These are phyloP conservation scores for Papilio dardanus DNA, from an alignment of 1,140 invertebrate genomes.

Conservation along the genomic window DNA sequence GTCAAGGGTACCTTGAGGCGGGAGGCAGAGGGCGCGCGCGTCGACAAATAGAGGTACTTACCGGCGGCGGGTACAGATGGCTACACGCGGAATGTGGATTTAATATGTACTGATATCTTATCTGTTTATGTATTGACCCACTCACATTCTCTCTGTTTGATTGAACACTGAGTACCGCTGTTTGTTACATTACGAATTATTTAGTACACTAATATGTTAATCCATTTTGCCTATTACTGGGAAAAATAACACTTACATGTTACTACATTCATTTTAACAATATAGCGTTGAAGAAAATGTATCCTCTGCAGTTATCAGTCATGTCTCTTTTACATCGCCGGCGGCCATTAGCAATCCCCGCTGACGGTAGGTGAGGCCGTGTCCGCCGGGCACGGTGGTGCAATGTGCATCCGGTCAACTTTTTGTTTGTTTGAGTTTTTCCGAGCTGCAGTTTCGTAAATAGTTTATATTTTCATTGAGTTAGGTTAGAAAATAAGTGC, in stretches of 20 bases:
- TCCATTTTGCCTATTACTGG: too few species aligned
- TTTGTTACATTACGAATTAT: neutral
- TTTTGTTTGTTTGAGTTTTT: neutral
- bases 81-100: neutral
- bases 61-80: neutral
- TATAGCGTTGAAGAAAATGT: neutral
- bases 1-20: neutral
- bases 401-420: neutral
- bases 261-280: neutral
- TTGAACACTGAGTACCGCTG: neutral
- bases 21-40: neutral
- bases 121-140: conserved; percentile 4
- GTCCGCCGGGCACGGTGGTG: neutral
- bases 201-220: neutral
- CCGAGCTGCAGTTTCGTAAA: neutral
- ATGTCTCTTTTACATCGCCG: neutral
- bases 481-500: too few species aligned
- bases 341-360: neutral
- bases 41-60: conserved; percentile 14
- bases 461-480: neutral
- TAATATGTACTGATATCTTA: neutral
- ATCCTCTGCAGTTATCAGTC: neutral
- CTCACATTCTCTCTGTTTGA: neutral
- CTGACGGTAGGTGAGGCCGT: neutral
- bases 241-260: too few species aligned